Percentiles rank a stretch among this genome's conserved stretches.
Conservation (phyloP, 2,797 vertebrate species). For the Psittacula derbiana region DNA sequence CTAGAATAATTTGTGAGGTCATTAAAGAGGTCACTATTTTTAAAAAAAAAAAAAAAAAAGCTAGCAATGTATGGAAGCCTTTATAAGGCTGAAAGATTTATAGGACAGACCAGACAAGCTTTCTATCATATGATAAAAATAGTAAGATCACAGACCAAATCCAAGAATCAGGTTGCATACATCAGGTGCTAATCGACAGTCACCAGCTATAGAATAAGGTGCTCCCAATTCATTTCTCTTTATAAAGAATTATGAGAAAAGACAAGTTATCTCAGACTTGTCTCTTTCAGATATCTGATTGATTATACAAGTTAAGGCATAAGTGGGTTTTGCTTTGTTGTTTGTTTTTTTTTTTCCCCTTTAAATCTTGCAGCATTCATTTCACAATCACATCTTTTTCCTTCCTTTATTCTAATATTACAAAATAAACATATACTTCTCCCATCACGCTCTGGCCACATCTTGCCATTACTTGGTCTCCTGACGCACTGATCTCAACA, state of each 20-base stretch:
- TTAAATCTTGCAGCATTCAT: background rate
- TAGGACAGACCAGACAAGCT: background rate
- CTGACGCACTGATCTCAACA: background rate
- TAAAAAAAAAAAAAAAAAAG: constrained; percentile 2
- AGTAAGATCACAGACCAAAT: constrained; percentile 9
- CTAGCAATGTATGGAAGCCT: background rate
- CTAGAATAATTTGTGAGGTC: background rate
- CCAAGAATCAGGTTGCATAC: background rate
- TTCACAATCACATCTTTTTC: background rate
- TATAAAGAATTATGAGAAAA: background rate
- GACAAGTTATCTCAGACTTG: background rate
- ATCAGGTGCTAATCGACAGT: background rate
- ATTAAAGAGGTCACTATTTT: constrained; percentile 2
- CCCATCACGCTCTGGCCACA: background rate
- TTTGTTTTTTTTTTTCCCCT: background rate
- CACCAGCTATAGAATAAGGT: background rate
- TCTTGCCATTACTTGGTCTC: background rate
- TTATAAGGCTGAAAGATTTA: constrained; percentile 2
- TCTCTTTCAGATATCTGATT: background rate
- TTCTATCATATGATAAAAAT: constrained; percentile 7
- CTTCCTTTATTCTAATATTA: background rate
- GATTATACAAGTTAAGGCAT: background rate
- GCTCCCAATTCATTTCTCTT: background rate
- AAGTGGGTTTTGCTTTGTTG: background rate
- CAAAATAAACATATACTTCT: background rate